A percentile compares a stretch with the other conserved stretches of the same genome.
These are phyloP conservation scores for Yasuhikotakia modesta DNA, from an alignment of 2,797 vertebrate genomes.

Conservation along the genomic window DNA sequence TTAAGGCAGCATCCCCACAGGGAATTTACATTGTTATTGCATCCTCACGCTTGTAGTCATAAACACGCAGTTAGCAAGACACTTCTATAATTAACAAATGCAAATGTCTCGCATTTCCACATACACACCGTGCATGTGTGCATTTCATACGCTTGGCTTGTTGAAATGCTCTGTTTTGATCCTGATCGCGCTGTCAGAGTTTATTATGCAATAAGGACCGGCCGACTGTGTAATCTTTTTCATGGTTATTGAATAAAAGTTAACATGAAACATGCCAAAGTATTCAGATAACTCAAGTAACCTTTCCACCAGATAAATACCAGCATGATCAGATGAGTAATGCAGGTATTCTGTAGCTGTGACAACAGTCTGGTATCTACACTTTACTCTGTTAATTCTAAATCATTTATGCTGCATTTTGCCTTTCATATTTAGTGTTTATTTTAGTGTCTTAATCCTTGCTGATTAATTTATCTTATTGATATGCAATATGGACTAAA, in stretches of 20 bases:
- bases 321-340: background rate
- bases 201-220: background rate
- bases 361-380: no score
- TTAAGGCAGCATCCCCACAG: slow-evolving; percentile 19
- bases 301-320: background rate
- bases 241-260: background rate
- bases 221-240: no score
- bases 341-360: background rate
- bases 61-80: slow-evolving; percentile 18
- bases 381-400: no score
- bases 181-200: background rate
- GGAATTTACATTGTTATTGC: slow-evolving; percentile 31
- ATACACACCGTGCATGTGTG: slow-evolving; percentile 18
- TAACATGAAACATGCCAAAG: background rate
- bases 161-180: no score
- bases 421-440: no score
- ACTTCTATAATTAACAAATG: slow-evolving; percentile 29
- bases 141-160: background rate
- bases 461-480: background rate
- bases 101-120: slow-evolving; percentile 18
- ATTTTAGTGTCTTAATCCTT: background rate
- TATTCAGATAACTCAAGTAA: background rate
- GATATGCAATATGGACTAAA: background rate
- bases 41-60: slow-evolving; percentile 16
- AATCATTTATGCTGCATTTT: no score